Percentiles rank a stretch among this genome's conserved stretches.
Evolutionary conservation across 2,888 invertebrate genomes (phyloP).

Genomic region (Platycnemis pennipes): DNA sequence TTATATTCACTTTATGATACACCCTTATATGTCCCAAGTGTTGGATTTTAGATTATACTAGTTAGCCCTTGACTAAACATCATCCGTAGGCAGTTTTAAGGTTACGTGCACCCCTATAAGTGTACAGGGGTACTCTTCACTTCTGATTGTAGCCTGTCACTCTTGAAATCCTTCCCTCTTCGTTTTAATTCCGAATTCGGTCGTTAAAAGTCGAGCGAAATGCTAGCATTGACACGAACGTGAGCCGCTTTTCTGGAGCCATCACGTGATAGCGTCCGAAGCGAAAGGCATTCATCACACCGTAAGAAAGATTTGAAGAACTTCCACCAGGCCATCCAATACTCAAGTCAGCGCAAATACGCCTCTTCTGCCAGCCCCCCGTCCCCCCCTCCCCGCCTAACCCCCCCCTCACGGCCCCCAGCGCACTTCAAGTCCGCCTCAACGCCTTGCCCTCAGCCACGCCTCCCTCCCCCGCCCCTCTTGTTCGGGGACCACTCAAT

Average conservation of each 20-base stretch:
- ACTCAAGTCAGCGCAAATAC: slow-evolving; percentile 66
- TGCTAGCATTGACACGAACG: neutral
- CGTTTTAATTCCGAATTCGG: neutral
- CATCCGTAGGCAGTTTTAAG: neutral
- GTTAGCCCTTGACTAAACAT: neutral
- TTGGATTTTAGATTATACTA: no score
- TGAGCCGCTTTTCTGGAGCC: slow-evolving; percentile 1
- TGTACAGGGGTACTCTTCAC: neutral
- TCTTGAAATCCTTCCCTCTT: neutral
- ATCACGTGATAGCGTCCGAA: slow-evolving; percentile 9
- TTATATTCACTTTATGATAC: no score
- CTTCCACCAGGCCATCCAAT: slow-evolving; percentile 59
- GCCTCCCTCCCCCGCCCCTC: slow-evolving; percentile 1
- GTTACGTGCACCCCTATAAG: neutral
- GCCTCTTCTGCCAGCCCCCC: slow-evolving; percentile 30
- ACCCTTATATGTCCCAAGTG: no score
- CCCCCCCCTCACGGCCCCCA: neutral
- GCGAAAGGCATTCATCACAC: slow-evolving; percentile 20
- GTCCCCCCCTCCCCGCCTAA: slow-evolving; percentile 33
- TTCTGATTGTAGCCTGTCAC: neutral
- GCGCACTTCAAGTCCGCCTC: neutral
- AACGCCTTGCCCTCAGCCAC: slow-evolving; percentile 33
- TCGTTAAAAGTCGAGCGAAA: neutral
- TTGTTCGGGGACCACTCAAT: slow-evolving; percentile 28
- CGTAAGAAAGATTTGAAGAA: slow-evolving; percentile 39